These are phyloP conservation scores for Acromyrmex echinatior DNA, from an alignment of 1,140 invertebrate genomes.

Conservation along the genomic window DNA sequence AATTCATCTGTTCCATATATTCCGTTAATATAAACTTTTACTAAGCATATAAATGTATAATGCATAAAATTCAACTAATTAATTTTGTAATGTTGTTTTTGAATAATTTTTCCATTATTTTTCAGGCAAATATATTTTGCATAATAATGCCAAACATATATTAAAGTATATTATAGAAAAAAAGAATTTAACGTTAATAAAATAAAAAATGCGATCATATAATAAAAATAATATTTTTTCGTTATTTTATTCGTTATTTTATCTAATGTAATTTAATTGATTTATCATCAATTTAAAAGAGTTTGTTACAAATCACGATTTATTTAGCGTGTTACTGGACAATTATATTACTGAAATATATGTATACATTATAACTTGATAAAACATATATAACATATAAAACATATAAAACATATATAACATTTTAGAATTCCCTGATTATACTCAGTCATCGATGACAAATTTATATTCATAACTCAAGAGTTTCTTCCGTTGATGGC, in stretches of 20 bases:
- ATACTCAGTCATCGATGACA: constrained; percentile 23
- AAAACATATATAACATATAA: neutral
- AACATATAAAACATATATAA: neutral
- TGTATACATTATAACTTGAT: neutral
- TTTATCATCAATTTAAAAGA: neutral
- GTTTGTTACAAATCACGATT: neutral
- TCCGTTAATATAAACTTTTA: neutral
- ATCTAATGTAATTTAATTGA: neutral
- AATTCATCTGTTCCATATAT: neutral
- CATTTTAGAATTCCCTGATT: neutral
- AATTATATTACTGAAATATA: neutral
- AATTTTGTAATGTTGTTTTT: neutral
- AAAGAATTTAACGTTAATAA: neutral
- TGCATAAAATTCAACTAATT: neutral
- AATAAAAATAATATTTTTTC: neutral
- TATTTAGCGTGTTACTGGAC: neutral
- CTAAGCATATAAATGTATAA: no score
- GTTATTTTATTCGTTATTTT: neutral
- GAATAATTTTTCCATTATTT: constrained; percentile 16
- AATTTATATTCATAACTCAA: neutral
- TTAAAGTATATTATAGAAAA: neutral
- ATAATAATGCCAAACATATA: neutral
- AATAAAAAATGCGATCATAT: neutral
- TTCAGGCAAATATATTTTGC: neutral
- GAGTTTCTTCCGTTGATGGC: neutral